A percentile compares a stretch with the other conserved stretches of the same genome.
These are phyloP conservation scores for Clarias batrachus DNA, from an alignment of 2,113 vertebrate species.

Conservation along the genomic window DNA sequence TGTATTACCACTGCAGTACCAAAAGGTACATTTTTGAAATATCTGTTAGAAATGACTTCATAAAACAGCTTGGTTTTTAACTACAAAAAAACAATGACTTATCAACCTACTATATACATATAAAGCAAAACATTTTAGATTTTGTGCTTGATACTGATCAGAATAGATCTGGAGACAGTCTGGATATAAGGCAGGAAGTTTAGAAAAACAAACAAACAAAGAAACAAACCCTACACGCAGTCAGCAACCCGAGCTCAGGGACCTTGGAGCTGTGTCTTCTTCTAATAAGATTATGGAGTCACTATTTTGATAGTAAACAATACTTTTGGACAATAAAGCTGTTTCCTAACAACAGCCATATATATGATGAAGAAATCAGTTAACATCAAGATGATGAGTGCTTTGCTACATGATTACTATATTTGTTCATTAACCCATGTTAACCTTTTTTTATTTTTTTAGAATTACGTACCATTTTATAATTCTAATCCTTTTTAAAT, in stretches of 20 bases:
- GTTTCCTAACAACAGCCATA: background rate
- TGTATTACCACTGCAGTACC: background rate
- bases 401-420: background rate
- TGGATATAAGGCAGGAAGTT: background rate
- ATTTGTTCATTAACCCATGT: background rate
- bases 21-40: background rate
- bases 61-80: background rate
- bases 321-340: background rate
- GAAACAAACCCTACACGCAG: background rate
- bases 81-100: background rate
- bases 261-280: background rate
- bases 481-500: background rate
- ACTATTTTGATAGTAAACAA: background rate
- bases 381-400: constrained; percentile 3
- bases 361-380: background rate
- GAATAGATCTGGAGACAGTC: background rate
- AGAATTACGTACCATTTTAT: background rate
- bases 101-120: background rate
- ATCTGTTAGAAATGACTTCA: background rate
- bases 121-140: background rate
- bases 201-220: no score
- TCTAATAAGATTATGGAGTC: background rate
- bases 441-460: background rate
- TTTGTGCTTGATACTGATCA: background rate
- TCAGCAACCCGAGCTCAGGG: background rate